Base-by-base conservation (phyloP, 2,888 invertebrate species). In the Reticulitermes lucifugus region DNA sequence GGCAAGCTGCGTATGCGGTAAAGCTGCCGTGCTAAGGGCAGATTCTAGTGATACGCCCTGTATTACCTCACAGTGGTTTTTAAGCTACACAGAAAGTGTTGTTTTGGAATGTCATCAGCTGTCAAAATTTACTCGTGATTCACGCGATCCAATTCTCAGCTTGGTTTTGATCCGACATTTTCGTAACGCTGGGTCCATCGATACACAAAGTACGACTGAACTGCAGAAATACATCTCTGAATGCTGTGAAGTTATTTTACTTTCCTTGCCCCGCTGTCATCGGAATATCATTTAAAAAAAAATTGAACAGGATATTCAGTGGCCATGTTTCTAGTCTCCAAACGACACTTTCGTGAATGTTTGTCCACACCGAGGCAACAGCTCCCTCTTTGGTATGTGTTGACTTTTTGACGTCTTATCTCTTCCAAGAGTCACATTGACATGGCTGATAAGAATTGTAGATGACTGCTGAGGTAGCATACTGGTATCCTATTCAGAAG, bases 321-420 rank as follows among this genome's bases (percentile, higher is more conserved):
- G 41, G 21, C 12, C 73, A n/a, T 41, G 41, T 29, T 55, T 14
- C 14, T 18, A 18, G 14, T 65, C n/a, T n/a, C 5, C n/a, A 7
- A n/a, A 43, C n/a, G n/a, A 22, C 3, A 46, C 51, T 46, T 14
- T 41, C 41, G 14, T 18, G 21, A 29, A 73, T 29, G 41, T 73
- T 73, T 35, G 14, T 10, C 18, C 18, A 29, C 6, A 71, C 29
- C 71, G 65, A 65, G 35, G 70, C 10, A 70, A 14, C 25, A 70
- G 14, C n/a, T n/a, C 12, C 10, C 10, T 29, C 12, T 70, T 0
- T 41, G 3, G 51, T 77, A 77, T n/a, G 25, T 73, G 77, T 77
- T 77, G 51, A 51, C 77, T 77, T 51, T n/a, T 77, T 77, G 77
- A 77, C 77, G 77, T 46, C 77, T 77, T 77, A 51, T 77, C 75